Base-by-base conservation (phyloP, 2,113 vertebrate species). In the Cryptomyrus ogoouensis region DNA sequence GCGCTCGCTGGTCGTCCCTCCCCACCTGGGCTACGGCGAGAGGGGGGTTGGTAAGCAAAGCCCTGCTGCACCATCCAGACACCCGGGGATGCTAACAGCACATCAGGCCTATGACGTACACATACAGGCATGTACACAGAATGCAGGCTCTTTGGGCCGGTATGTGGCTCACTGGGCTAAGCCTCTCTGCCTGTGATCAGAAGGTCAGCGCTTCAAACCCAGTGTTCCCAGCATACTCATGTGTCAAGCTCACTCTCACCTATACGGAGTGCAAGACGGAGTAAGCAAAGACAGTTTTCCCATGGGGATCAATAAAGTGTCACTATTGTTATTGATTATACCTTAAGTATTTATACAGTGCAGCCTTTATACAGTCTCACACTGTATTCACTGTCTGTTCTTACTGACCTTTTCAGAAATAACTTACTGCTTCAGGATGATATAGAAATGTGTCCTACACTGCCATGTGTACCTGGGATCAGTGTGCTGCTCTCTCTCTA, bases 21-120 rank as follows among this genome's bases (percentile, higher is more conserved):
- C 98, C 89, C 98, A 99, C 88, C 95, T 99, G 27, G 98, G 97
- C 77, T 99, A 99, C 0, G 98, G 98, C 89, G 98, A 99, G 92
- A 96, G 96, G 42, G 98, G 98, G 87, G 97, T 99, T 80, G 96
- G 98, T 99, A 89, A 97, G 98, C 96, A 2, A n/a, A 35, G 49
- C 46, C 10, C n/a, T 66, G 62, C n/a, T 66, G n/a, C 24, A 66
- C 27, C 7, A 62, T 66, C 5, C 35, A 84, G 13, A 83, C 80
- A n/a, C 35, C 42, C 19, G 42, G 42, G 5, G 39, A 70, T 2
- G 12, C 27, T 70, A 10, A 27, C 24, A 12, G 24, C 27, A 3
- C 24, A n/a, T 70, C 24, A 35, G 8, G 70, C 35, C 10, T 35
- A 77, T 19, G 31, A 39, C 12, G 9, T 27, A 70, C n/a, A 74